These are phyloP conservation scores for Dreissena polymorpha DNA, from an alignment of 1,140 invertebrate genomes.

Conservation along the genomic window DNA sequence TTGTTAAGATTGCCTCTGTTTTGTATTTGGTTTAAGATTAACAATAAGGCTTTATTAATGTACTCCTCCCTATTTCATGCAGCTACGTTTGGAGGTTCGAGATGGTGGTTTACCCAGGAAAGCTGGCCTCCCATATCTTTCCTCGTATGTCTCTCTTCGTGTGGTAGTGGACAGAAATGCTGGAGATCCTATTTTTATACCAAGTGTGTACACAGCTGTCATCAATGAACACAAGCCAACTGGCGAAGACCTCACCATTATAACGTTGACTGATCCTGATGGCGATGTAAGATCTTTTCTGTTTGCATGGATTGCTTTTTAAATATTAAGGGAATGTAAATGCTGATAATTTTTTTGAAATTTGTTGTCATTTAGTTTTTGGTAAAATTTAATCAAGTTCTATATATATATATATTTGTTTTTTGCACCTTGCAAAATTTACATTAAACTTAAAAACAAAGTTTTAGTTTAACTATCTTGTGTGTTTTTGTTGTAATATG, in stretches of 20 bases:
- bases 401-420: too few relatives aligned
- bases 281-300: conserved; percentile 23
- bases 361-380: too few relatives aligned
- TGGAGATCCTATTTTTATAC: conserved; percentile 27
- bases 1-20: too few relatives aligned
- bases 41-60: too few relatives aligned
- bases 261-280: conserved; percentile 41
- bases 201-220: not conserved
- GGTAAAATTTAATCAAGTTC: too few relatives aligned
- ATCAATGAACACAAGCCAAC: conserved; percentile 22
- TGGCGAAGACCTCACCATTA: conserved; percentile 3
- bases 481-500: too few relatives aligned
- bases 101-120: conserved; percentile 58
- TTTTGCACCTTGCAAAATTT: too few relatives aligned
- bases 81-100: conserved; percentile 59
- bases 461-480: too few relatives aligned
- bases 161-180: conserved; percentile 34
- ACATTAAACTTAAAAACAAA: too few relatives aligned
- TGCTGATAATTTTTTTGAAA: not conserved
- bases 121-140: conserved; percentile 50
- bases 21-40: too few relatives aligned
- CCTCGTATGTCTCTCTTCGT: not conserved
- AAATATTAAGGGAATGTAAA: not conserved
- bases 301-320: not conserved
- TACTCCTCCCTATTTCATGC: not conserved